phyloP scores from a whole-genome alignment of 1,140 invertebrate species.

The Drosophila bipectinata region DNA sequence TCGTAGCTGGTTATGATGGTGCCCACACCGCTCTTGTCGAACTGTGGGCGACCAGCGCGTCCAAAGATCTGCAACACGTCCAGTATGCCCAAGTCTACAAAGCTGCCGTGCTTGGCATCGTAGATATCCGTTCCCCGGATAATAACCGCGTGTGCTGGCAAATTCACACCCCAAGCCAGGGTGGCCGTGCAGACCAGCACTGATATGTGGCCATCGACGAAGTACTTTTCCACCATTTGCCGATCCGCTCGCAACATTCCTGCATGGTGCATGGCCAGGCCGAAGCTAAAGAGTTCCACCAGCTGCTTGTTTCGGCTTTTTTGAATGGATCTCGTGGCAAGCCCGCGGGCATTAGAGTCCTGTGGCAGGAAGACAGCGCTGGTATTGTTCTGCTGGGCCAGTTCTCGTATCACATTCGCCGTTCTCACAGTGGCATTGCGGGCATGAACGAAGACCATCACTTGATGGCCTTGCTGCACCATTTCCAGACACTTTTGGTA shows the following conservation, averaged over 20 bases:
- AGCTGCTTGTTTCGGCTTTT: constrained; percentile 91
- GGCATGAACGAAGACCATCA: constrained; percentile 99
- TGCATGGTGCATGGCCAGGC: constrained; percentile 98
- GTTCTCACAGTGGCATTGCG: constrained; percentile 97
- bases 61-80: constrained; percentile 99
- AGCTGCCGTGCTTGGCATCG: constrained; percentile 96
- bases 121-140: constrained; percentile 98
- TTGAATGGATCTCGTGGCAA: constrained; percentile 87
- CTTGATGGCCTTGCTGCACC: constrained; percentile 96
- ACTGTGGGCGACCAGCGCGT: constrained; percentile 97
- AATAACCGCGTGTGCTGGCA: constrained; percentile 98
- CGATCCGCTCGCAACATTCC: constrained; percentile 86
- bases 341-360: constrained; percentile 86
- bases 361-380: constrained; percentile 88
- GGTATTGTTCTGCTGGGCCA: constrained; percentile 90
- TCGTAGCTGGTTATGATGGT: constrained; percentile 97
- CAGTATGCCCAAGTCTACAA: constrained; percentile 97
- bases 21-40: constrained; percentile 95
- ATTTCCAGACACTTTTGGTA: constrained; percentile 96
- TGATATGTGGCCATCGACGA: constrained; percentile 94
- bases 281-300: constrained; percentile 92
- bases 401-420: constrained; percentile 91
- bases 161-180: constrained; percentile 99
- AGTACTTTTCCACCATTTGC: constrained; percentile 94
- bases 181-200: constrained; percentile 99